Evolutionary conservation across 2,888 invertebrate genomes (phyloP).

Genomic region (Oscheius onirici): DNA sequence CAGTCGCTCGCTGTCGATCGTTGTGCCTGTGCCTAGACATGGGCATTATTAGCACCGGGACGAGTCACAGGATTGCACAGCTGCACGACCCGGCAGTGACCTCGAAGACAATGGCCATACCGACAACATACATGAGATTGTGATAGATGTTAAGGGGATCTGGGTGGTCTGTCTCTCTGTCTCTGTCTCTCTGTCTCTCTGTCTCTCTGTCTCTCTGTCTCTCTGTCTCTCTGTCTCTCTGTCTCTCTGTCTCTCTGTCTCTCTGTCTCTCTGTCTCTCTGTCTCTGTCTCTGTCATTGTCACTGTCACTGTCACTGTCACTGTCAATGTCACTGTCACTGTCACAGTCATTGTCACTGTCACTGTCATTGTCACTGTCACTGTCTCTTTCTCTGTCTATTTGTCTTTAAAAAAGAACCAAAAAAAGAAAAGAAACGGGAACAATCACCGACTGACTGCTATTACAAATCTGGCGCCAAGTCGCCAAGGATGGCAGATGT

Average conservation of each 20-base stretch:
- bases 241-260: constrained; percentile 8
- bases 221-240: not conserved
- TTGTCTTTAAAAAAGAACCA: not conserved
- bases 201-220: constrained; percentile 12
- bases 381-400: not conserved
- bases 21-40: too few species aligned
- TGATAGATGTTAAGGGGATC: too few species aligned
- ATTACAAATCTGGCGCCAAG: too few species aligned
- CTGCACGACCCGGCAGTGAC: constrained; percentile 31
- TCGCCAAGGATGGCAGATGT: too few species aligned
- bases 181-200: constrained; percentile 8
- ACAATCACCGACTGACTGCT: too few species aligned
- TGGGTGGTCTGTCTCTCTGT: not conserved
- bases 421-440: too few species aligned
- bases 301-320: too few species aligned
- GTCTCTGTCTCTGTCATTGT: constrained; percentile 6
- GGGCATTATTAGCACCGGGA: not conserved
- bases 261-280: not conserved
- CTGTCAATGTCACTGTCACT: not conserved
- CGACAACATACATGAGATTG: constrained; percentile 16
- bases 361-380: not conserved
- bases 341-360: not conserved
- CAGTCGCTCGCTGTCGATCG: too few species aligned
- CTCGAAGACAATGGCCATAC: constrained; percentile 19
- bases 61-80: constrained; percentile 22